Evolutionary conservation across 2,888 invertebrate genomes (phyloP).

Genomic region (Aleiodes testaceus): DNA sequence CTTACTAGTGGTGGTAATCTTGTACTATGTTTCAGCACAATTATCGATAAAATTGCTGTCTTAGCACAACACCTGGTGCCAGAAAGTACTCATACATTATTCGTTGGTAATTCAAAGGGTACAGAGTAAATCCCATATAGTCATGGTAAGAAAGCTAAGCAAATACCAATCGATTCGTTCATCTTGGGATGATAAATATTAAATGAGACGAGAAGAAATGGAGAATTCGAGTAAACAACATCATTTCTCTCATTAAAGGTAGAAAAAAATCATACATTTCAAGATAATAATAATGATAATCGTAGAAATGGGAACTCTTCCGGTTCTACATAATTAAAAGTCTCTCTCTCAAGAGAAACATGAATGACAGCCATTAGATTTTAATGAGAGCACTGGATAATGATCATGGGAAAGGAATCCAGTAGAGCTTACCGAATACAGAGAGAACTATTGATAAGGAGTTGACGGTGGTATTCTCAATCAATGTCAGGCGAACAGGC

Average conservation of each 20-base stretch:
- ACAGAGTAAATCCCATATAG: not conserved
- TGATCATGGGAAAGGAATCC: conserved; percentile 20
- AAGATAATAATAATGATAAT: conserved; percentile 9
- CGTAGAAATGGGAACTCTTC: too few species aligned
- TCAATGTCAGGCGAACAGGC: conserved; percentile 39
- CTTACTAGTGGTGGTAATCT: conserved; percentile 48
- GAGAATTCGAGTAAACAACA: conserved; percentile 7
- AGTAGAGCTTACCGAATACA: conserved; percentile 47
- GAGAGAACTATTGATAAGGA: conserved; percentile 55
- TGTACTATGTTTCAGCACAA: conserved; percentile 48
- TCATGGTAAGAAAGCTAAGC: not conserved
- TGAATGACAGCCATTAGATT: conserved; percentile 45
- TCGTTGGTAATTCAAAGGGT: conserved; percentile 20
- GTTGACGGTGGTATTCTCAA: conserved; percentile 53
- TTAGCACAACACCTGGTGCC: conserved; percentile 40
- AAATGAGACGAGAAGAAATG: conserved; percentile 1
- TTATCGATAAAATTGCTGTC: conserved; percentile 47
- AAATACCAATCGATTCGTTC: not conserved
- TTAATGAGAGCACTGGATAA: conserved; percentile 38
- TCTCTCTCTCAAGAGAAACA: conserved; percentile 37
- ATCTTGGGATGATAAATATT: not conserved
- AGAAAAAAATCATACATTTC: not conserved
- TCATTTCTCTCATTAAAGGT: conserved; percentile 2
- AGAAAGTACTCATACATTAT: conserved; percentile 38
- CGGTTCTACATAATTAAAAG: too few species aligned